Evolutionary conservation across 1,140 invertebrate species (phyloP).

Genomic region (Melipona quadrifasciata): DNA sequence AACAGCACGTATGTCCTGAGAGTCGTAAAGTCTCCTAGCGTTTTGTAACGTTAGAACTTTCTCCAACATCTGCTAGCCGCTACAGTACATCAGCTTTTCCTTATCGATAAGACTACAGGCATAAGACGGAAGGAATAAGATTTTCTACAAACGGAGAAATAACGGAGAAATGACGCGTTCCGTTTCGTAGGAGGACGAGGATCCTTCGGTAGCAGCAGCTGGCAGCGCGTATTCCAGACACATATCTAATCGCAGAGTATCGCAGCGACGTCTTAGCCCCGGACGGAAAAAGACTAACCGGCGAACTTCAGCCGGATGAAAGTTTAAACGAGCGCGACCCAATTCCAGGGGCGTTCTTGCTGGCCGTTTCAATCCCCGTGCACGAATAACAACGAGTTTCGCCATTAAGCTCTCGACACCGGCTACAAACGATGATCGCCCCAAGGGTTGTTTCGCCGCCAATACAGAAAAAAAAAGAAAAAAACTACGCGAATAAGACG

Average conservation of each 20-base stretch:
- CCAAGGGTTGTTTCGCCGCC: slow-evolving; percentile 23
- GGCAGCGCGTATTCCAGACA: slow-evolving; percentile 3
- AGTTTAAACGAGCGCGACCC: slow-evolving; percentile 44
- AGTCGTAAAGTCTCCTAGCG: too few relatives aligned
- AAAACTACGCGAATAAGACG: slow-evolving; percentile 23
- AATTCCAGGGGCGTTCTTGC: slow-evolving; percentile 49
- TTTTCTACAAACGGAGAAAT: neutral
- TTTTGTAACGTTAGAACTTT: too few relatives aligned
- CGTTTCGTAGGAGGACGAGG: neutral
- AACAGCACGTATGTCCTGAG: too few relatives aligned
- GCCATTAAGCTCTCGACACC: slow-evolving; percentile 48
- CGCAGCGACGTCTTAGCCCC: slow-evolving; percentile 27
- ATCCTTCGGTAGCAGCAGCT: neutral
- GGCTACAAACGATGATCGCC: slow-evolving; percentile 44
- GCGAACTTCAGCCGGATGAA: slow-evolving; percentile 53
- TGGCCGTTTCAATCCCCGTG: slow-evolving; percentile 35
- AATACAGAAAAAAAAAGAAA: neutral
- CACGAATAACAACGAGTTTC: slow-evolving; percentile 59
- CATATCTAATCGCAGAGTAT: slow-evolving; percentile 22
- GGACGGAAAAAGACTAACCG: slow-evolving; percentile 53
- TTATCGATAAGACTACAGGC: neutral
- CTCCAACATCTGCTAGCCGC: too few relatives aligned
- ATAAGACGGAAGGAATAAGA: neutral
- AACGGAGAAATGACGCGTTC: neutral
- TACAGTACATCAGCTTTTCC: too few relatives aligned